Percentiles rank a stretch among this genome's conserved stretches.
Evolutionary conservation across 2,888 invertebrate species (phyloP).

Genomic region (Drosophila hawaiiensis): DNA sequence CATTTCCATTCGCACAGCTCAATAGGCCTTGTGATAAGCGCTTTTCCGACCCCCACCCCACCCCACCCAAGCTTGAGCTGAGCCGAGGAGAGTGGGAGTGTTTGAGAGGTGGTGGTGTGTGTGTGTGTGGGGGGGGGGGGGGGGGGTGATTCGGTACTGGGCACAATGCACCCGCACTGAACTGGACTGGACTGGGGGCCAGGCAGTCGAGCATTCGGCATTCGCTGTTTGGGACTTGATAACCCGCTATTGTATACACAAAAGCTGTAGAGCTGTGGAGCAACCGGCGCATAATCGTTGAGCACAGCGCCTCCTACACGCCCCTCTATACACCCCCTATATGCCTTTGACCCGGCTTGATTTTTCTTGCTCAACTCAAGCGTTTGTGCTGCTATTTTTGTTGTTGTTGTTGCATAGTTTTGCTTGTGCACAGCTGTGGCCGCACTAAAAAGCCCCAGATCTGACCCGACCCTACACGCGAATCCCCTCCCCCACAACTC

Average conservation of each 20-base stretch:
- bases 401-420: conserved; percentile 42
- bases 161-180: conserved; percentile 53
- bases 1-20: conserved; percentile 66
- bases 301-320: neutral
- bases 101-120: no score
- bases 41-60: conserved; percentile 10
- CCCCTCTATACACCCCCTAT: neutral
- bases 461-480: conserved; percentile 24
- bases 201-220: conserved; percentile 1
- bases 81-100: neutral
- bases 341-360: conserved; percentile 29
- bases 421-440: conserved; percentile 47
- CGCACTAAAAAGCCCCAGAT: conserved; percentile 32
- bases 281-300: conserved; percentile 77
- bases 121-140: no score
- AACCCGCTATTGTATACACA: conserved; percentile 80
- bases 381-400: conserved; percentile 22
- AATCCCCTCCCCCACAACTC: accelerated
- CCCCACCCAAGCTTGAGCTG: neutral
- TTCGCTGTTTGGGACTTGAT: conserved; percentile 77
- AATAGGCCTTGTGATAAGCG: conserved; percentile 81
- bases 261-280: conserved; percentile 49
- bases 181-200: conserved; percentile 9
- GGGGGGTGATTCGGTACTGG: neutral
- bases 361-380: conserved; percentile 46